phyloP scores from a whole-genome alignment of 2,113 vertebrate genomes.

The Gymnocephalus cernua region DNA sequence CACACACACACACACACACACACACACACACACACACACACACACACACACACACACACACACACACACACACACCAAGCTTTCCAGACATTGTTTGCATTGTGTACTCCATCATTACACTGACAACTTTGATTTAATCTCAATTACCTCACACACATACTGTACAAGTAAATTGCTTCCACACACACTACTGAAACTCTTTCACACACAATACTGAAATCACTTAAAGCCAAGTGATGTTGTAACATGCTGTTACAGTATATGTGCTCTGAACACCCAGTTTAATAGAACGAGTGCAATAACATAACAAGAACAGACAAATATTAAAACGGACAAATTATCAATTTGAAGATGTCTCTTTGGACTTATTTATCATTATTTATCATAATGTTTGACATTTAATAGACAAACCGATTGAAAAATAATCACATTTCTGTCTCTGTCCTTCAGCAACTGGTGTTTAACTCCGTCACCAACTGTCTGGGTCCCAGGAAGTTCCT shows the following conservation, averaged over 20 bases:
- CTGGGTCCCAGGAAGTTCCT: slow-evolving; percentile 98
- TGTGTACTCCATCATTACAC: background rate
- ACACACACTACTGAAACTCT: no score
- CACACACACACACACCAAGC: background rate
- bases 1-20: slow-evolving; percentile 1
- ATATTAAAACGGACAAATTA: no score
- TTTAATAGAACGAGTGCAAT: background rate
- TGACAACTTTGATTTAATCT: background rate
- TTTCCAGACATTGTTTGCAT: background rate
- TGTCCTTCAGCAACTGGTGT: slow-evolving; percentile 94
- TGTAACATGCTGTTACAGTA: background rate
- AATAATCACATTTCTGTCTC: background rate
- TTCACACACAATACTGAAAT: no score
- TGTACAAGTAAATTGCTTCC: no score
- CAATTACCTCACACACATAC: no score
- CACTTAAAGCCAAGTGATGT: no score
- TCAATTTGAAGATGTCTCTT: background rate
- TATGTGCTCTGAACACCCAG: background rate
- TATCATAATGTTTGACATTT: background rate
- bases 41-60: background rate
- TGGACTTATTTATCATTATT: background rate
- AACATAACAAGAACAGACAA: background rate
- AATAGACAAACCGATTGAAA: background rate
- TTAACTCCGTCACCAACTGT: slow-evolving; percentile 99
- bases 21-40: background rate